Percentiles rank a stretch among this genome's conserved stretches.
phyloP scores from a whole-genome alignment of 2,888 invertebrate genomes.

The Hermaeophaga mercurialis region DNA sequence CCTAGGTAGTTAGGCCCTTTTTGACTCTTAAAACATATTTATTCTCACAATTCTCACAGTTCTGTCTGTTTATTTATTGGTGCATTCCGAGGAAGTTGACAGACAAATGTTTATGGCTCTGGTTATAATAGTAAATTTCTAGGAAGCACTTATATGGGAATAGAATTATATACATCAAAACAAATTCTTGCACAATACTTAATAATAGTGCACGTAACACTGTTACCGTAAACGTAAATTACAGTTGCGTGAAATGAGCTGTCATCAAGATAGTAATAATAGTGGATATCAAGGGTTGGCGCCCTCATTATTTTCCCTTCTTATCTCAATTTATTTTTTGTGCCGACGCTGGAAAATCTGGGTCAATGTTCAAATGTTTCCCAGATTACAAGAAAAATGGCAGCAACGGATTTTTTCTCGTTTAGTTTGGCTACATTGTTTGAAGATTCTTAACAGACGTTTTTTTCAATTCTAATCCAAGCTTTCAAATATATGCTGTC shows the following conservation, averaged over 20 bases:
- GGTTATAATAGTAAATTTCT: too few relatives aligned
- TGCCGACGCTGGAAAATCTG: constrained; percentile 11
- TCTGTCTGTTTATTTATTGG: too few relatives aligned
- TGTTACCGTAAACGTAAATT: constrained; percentile 16
- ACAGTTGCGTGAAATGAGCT: constrained; percentile 25
- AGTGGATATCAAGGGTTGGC: constrained; percentile 25
- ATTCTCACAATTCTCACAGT: too few relatives aligned
- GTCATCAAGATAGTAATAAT: constrained; percentile 27
- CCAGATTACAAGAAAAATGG: constrained; percentile 7
- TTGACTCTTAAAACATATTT: too few relatives aligned
- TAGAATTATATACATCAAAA: constrained; percentile 1
- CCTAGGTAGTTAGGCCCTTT: too few relatives aligned
- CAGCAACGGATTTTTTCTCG: neutral
- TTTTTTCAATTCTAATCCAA: neutral
- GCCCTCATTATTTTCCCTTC: constrained; percentile 22
- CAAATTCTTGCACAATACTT: constrained; percentile 18
- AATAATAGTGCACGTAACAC: constrained; percentile 15
- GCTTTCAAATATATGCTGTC: too few relatives aligned
- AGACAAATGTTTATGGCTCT: too few relatives aligned
- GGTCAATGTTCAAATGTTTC: constrained; percentile 18
- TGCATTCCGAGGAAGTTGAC: too few relatives aligned
- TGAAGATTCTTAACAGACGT: neutral
- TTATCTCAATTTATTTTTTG: constrained; percentile 26
- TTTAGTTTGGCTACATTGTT: neutral
- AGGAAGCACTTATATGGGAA: too few relatives aligned